These are phyloP conservation scores for Guaruba guarouba DNA, from an alignment of 2,113 vertebrate species.

Conservation along the genomic window DNA sequence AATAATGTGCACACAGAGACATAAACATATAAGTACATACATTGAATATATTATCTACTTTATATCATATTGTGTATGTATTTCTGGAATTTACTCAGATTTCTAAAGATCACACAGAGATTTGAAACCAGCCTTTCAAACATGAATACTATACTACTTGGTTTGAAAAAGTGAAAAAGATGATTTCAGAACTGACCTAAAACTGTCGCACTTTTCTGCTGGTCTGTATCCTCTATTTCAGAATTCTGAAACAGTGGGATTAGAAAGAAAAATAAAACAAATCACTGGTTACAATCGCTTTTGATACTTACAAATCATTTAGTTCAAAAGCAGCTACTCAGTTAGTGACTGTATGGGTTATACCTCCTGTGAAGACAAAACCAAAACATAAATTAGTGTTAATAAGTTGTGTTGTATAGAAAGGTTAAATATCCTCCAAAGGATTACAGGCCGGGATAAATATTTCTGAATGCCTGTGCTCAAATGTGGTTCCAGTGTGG, in stretches of 20 bases:
- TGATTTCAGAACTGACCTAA: not conserved
- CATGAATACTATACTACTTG: not conserved
- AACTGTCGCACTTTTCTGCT: not conserved
- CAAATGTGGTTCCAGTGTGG: not conserved
- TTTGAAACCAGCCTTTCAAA: not conserved
- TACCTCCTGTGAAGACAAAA: constrained; percentile 8
- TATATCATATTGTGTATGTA: not conserved
- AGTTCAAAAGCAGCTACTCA: constrained; percentile 14
- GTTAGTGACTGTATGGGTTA: constrained; percentile 17
- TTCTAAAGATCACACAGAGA: not conserved
- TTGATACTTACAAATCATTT: constrained; percentile 11
- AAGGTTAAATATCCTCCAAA: not conserved
- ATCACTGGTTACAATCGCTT: not conserved
- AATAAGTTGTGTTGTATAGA: not conserved
- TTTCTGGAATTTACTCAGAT: not conserved
- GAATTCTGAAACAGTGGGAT: not conserved
- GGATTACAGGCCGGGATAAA: not conserved
- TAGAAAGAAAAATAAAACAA: not conserved
- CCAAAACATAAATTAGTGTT: constrained; percentile 38
- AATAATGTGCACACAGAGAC: not conserved
- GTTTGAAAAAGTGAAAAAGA: not conserved
- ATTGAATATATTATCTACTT: not conserved
- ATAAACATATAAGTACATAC: not conserved
- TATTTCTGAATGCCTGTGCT: not conserved
- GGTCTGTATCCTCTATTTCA: not conserved